These are phyloP conservation scores for Xiphydria camelus DNA, from an alignment of 2,888 invertebrate species.

Conservation along the genomic window DNA sequence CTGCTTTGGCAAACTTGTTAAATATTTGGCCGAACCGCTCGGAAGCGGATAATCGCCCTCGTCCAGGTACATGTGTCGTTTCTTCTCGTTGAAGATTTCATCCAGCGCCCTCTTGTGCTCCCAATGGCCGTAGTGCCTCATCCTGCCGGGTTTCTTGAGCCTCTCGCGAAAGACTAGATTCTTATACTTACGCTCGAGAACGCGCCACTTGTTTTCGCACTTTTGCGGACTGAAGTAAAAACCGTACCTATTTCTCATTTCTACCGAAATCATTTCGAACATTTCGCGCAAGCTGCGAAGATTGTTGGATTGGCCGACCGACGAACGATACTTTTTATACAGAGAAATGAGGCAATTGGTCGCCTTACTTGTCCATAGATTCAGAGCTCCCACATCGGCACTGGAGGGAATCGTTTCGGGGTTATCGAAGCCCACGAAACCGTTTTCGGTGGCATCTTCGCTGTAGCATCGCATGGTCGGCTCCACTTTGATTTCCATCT, in stretches of 20 bases:
- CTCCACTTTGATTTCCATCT: slow-evolving; percentile 41
- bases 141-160: slow-evolving; percentile 48
- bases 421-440: slow-evolving; percentile 27
- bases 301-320: slow-evolving; percentile 44
- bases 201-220: slow-evolving; percentile 53
- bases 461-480: slow-evolving; percentile 20
- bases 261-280: slow-evolving; percentile 50
- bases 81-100: slow-evolving; percentile 46
- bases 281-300: slow-evolving; percentile 46
- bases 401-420: slow-evolving; percentile 23
- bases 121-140: slow-evolving; percentile 49
- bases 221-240: slow-evolving; percentile 48
- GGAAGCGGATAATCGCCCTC: slow-evolving; percentile 31
- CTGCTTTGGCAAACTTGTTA: slow-evolving; percentile 27
- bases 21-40: slow-evolving; percentile 22
- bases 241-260: slow-evolving; percentile 43
- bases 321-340: slow-evolving; percentile 44
- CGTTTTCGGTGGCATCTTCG: slow-evolving; percentile 34
- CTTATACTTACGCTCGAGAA: slow-evolving; percentile 49
- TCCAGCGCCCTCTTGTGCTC: slow-evolving; percentile 49
- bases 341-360: slow-evolving; percentile 45
- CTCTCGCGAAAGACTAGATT: slow-evolving; percentile 45
- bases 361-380: slow-evolving; percentile 48
- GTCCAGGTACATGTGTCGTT: slow-evolving; percentile 33
- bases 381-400: slow-evolving; percentile 31